A percentile compares a stretch with the other conserved stretches of the same genome.
Conservation (phyloP, 1,140 invertebrate species). For the Leucophenga varia region DNA sequence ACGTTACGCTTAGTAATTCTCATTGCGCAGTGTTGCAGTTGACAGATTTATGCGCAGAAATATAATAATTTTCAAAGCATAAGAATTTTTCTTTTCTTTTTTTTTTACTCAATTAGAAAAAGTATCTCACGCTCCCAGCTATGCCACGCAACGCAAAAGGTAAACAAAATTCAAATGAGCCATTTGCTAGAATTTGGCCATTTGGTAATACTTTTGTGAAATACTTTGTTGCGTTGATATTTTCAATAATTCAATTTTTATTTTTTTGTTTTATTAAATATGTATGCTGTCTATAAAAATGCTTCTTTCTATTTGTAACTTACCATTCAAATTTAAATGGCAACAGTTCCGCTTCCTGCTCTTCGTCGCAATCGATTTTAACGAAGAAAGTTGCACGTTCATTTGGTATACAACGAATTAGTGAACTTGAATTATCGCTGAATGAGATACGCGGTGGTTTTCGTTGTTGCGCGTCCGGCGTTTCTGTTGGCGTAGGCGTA, state of each 20-base stretch:
- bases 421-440: conserved; percentile 50
- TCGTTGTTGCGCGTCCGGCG: conserved; percentile 1
- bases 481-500: conserved; percentile 1
- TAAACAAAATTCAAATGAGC: too few species aligned
- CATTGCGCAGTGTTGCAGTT: background rate
- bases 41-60: conserved; percentile 14
- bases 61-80: too few species aligned
- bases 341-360: conserved; percentile 41
- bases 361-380: conserved; percentile 51
- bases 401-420: conserved; percentile 49
- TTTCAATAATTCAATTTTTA: background rate
- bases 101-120: too few species aligned
- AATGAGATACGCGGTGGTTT: conserved; percentile 38
- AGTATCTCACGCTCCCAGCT: too few species aligned
- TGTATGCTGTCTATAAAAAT: background rate
- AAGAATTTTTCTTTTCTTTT: too few species aligned
- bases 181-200: too few species aligned
- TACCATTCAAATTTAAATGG: conserved; percentile 55
- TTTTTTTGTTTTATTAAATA: background rate
- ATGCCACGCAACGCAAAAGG: too few species aligned
- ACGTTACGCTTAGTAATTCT: background rate
- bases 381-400: conserved; percentile 53
- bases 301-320: conserved; percentile 21
- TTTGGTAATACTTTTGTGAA: background rate
- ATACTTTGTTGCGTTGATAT: background rate